Evolutionary conservation across 2,888 invertebrate genomes (phyloP).

Genomic region (Chymomyza procnemis): DNA sequence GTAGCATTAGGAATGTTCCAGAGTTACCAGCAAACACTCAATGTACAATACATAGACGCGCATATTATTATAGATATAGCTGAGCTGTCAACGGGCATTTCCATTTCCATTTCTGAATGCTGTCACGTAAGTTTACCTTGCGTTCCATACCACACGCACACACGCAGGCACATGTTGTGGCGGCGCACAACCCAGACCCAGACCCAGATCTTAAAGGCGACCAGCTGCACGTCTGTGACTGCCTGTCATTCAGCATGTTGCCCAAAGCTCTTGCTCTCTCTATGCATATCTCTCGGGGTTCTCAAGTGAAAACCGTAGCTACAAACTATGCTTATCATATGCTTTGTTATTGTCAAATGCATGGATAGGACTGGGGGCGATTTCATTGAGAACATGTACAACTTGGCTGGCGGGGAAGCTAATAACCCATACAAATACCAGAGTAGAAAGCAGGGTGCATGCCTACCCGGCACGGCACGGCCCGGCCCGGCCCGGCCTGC

Average conservation of each 20-base stretch:
- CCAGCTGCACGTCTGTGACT: neutral
- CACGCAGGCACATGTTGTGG: too few species aligned
- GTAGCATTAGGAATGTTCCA: neutral
- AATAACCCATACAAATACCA: neutral
- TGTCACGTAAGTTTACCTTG: neutral
- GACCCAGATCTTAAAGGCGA: neutral
- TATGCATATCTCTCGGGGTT: neutral
- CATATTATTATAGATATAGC: too few species aligned
- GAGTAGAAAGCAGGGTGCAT: neutral
- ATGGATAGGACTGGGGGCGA: neutral
- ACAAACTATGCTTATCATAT: neutral
- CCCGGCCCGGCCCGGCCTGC: too few species aligned
- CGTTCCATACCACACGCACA: neutral
- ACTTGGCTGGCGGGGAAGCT: too few species aligned
- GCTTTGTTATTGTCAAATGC: neutral
- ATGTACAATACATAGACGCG: neutral
- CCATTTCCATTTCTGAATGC: neutral
- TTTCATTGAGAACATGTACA: slow-evolving; percentile 12
- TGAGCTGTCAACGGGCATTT: neutral
- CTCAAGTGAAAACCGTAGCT: neutral
- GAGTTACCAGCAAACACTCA: neutral
- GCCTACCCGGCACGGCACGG: too few species aligned
- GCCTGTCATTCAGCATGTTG: neutral
- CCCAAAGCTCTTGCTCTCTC: neutral
- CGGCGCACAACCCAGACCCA: neutral